These are phyloP conservation scores for Peromyscus californicus DNA, from an alignment of 2,113 vertebrate species.

Conservation along the genomic window DNA sequence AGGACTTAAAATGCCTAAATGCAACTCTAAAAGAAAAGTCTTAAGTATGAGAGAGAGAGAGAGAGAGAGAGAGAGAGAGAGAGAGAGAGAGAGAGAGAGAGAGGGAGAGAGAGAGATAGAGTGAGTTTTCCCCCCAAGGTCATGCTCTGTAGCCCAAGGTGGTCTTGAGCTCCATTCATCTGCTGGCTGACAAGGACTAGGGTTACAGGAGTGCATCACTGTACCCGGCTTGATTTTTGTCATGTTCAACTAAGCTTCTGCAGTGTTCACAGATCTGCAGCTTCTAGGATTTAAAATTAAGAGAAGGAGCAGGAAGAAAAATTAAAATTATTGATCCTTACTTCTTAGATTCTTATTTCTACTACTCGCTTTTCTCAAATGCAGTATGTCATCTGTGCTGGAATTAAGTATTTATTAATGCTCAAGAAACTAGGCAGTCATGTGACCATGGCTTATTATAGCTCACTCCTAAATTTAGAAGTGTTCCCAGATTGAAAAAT, in stretches of 20 bases:
- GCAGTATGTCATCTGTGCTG: constrained; percentile 69
- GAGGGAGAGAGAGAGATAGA: too few relatives aligned
- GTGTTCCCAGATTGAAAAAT: constrained; percentile 82
- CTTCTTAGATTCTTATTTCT: constrained; percentile 56
- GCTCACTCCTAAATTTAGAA: constrained; percentile 83
- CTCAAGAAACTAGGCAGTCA: constrained; percentile 81
- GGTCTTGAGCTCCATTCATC: too few relatives aligned
- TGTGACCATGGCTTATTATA: constrained; percentile 81
- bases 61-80: too few relatives aligned
- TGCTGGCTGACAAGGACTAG: not conserved
- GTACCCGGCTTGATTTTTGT: constrained; percentile 35
- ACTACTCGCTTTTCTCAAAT: constrained; percentile 46
- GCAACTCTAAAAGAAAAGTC: constrained; percentile 36
- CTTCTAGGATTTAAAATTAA: constrained; percentile 61
- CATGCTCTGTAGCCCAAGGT: not conserved
- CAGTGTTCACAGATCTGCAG: constrained; percentile 17
- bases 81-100: too few relatives aligned
- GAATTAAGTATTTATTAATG: constrained; percentile 85
- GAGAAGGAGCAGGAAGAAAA: constrained; percentile 50
- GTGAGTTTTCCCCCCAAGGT: not conserved
- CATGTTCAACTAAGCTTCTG: constrained; percentile 25
- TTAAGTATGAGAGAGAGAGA: constrained; percentile 2
- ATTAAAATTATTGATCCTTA: constrained; percentile 69
- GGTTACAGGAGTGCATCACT: not conserved
- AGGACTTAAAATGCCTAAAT: constrained; percentile 49